These are phyloP conservation scores for Chymomyza fuscimana DNA, from an alignment of 2,888 invertebrate species.

Conservation along the genomic window DNA sequence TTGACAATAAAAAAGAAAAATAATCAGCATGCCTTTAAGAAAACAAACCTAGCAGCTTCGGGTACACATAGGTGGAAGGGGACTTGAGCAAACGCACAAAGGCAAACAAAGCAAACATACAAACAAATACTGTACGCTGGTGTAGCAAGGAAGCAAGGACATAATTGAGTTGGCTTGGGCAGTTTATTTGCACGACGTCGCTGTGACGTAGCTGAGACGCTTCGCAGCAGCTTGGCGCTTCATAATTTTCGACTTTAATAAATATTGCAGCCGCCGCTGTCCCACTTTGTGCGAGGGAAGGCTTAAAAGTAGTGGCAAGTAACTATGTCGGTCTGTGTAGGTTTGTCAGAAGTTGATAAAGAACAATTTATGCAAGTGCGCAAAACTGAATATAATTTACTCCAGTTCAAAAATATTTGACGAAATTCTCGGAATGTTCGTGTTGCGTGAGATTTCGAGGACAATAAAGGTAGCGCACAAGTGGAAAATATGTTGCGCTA, in stretches of 20 bases:
- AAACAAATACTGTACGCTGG: neutral
- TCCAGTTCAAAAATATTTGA: no score
- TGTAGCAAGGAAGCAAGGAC: neutral
- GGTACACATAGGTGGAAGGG: neutral
- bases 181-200: slow-evolving; percentile 18
- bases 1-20: slow-evolving; percentile 29
- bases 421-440: no score
- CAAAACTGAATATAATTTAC: no score
- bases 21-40: slow-evolving; percentile 23
- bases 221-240: slow-evolving; percentile 29
- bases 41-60: slow-evolving; percentile 11
- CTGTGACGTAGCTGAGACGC: slow-evolving; percentile 16
- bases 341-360: no score
- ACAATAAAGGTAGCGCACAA: no score
- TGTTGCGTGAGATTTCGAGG: no score
- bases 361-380: no score
- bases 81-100: slow-evolving; percentile 6
- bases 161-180: slow-evolving; percentile 43
- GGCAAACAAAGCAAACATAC: slow-evolving; percentile 13
- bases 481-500: no score
- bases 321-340: no score
- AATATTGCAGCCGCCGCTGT: slow-evolving; percentile 37
- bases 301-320: no score
- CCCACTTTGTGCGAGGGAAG: neutral
- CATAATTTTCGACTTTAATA: slow-evolving; percentile 54